phyloP scores from a whole-genome alignment of 53 echinoderm and acorn worm species.

The Holothuria leucospilota region DNA sequence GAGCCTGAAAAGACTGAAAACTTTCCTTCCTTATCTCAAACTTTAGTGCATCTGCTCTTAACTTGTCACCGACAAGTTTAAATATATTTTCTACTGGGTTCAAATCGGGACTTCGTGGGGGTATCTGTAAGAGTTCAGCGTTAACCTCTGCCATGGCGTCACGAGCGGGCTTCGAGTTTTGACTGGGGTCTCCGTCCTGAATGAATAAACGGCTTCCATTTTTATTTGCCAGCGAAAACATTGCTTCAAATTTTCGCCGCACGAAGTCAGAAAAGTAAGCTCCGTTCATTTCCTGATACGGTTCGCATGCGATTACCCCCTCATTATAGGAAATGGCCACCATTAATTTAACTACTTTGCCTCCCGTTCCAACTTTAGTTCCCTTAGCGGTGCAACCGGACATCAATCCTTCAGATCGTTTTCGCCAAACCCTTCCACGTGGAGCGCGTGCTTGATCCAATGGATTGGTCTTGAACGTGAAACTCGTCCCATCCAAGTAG shows the following conservation, averaged over 20 bases:
- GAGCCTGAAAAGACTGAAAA: constrained; percentile 12
- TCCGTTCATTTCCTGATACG: constrained; percentile 37
- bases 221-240: constrained; percentile 37
- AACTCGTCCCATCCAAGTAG: constrained; percentile 25
- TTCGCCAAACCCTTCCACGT: constrained; percentile 46
- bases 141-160: constrained; percentile 23
- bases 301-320: constrained; percentile 47
- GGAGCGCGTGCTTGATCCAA: no score
- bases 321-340: constrained; percentile 43
- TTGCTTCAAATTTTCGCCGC: constrained; percentile 14
- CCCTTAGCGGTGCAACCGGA: constrained; percentile 42
- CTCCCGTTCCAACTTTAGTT: constrained; percentile 38
- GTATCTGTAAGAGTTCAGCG: constrained; percentile 23
- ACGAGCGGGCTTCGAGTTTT: constrained; percentile 15
- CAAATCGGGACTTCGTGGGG: constrained; percentile 37
- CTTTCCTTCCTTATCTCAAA: constrained; percentile 4
- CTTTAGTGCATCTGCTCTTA: constrained; percentile 4
- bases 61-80: constrained; percentile 7
- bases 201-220: constrained; percentile 19
- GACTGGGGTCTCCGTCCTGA: constrained; percentile 42
- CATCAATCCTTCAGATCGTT: constrained; percentile 12
- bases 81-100: constrained; percentile 45
- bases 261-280: constrained; percentile 38
- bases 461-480: constrained; percentile 27
- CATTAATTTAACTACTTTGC: constrained; percentile 34